Evolutionary conservation across 2,113 vertebrate species (phyloP), one percentile per base, ranked within the genome.

Genomic region (Dolichotis patagonum): DNA sequence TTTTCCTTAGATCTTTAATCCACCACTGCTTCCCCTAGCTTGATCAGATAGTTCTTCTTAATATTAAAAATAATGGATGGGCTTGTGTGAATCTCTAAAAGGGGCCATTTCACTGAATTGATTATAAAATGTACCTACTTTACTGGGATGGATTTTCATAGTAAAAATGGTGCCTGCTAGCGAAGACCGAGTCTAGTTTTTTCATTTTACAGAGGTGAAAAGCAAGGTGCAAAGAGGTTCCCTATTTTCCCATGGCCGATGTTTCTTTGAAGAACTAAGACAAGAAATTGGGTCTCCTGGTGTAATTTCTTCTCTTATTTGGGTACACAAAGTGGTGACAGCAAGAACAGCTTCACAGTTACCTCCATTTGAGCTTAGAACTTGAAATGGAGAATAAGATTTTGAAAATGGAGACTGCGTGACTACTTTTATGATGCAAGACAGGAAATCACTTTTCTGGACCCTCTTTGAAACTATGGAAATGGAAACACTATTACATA

Each of bases 361-460:
- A 60, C 46, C 24, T 91, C 46, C n/a, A 35, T 85, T 96, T 32
- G 49, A 30, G 43, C 71, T 94, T 87, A 87, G 75, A 94, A n/a
- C 28, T 85, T 10, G 62, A 90, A 86, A 71, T 52, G 46, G 54
- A 8, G 5, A 63, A 6, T 75, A n/a, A 92, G 49, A n/a, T 73
- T 35, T 75, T 84, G 38, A 92, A 94, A 80, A 80, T 58, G 10
- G 41, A 75, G 30, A 52, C 4, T 38, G 3, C 62, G 32, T 19
- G 8, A 81, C 35, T 92, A 30, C 41, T 19, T 90, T 85, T 67
- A 43, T 82, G 38, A 62, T 28, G 58, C 12, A 62, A 85, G n/a
- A 41, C 35, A 43, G 20, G 26, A 46, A 35, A 73, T 56, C 24
- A 32, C 73, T 69, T 95, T 93, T 60, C 35, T n/a, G 26, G 87